These are phyloP conservation scores for Cirrhinus mrigala DNA, from an alignment of 2,797 vertebrate genomes.

Conservation along the genomic window DNA sequence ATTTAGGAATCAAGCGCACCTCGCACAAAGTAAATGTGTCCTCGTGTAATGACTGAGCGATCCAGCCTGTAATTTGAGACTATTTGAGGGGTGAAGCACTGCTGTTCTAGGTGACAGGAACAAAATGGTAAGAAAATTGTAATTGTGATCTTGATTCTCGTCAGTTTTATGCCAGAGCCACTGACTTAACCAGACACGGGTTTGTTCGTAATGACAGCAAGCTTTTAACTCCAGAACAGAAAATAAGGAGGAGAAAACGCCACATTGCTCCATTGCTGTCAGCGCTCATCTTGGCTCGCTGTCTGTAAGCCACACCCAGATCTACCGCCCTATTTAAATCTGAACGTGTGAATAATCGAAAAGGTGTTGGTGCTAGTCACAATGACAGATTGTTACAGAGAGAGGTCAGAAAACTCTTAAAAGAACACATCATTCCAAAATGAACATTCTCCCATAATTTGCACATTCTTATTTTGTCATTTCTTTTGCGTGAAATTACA, in stretches of 20 bases:
- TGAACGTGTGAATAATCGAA: background rate
- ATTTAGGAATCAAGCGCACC: constrained; percentile 40
- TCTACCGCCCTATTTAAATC: background rate
- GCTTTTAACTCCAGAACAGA: constrained; percentile 67
- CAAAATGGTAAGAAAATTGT: constrained; percentile 70
- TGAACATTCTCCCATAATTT: background rate
- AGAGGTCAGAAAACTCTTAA: background rate
- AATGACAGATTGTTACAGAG: background rate
- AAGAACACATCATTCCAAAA: background rate
- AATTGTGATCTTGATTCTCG: constrained; percentile 70
- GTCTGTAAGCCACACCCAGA: background rate
- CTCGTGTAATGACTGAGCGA: constrained; percentile 1
- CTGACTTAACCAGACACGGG: constrained; percentile 76
- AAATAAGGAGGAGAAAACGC: background rate
- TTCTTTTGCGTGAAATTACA: background rate
- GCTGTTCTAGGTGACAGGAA: constrained; percentile 49
- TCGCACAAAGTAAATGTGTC: constrained; percentile 20
- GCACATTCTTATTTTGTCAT: background rate
- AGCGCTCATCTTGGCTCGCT: background rate
- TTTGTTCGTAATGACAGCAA: constrained; percentile 75
- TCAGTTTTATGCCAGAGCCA: constrained; percentile 69
- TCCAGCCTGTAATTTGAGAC: constrained; percentile 42
- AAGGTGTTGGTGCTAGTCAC: background rate
- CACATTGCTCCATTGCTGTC: background rate
- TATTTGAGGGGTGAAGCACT: constrained; percentile 20